Percentiles rank a stretch among this genome's conserved stretches.
phyloP scores from a whole-genome alignment of 2,113 vertebrate genomes.

The Sinocyclocheilus rhinocerous region DNA sequence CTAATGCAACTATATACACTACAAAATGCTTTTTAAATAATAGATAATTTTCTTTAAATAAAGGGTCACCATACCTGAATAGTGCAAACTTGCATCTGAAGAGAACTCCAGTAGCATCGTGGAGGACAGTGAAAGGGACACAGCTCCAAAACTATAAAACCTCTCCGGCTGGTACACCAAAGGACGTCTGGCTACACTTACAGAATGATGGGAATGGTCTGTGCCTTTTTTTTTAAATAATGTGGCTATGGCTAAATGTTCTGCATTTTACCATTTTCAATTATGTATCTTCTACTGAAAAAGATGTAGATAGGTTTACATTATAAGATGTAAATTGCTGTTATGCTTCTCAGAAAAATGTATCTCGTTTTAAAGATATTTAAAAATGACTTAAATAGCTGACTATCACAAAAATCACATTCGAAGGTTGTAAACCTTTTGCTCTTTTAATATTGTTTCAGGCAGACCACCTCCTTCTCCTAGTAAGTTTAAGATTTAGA shows the following conservation, averaged over 20 bases:
- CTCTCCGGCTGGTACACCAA: constrained; percentile 62
- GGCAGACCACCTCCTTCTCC: constrained; percentile 81
- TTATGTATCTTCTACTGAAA: not conserved
- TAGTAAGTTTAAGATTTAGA: constrained; percentile 74
- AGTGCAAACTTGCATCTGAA: constrained; percentile 77
- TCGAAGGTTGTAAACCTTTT: not conserved
- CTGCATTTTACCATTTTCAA: not conserved
- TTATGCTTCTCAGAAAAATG: not conserved
- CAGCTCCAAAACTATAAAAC: constrained; percentile 61
- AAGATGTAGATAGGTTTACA: not conserved
- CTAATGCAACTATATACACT: not conserved
- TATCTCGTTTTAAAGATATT: not conserved
- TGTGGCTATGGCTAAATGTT: not conserved
- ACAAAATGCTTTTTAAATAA: not conserved
- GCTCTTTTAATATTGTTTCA: constrained; percentile 31
- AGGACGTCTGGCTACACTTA: constrained; percentile 76
- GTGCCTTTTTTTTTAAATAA: not conserved
- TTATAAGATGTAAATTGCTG: not conserved
- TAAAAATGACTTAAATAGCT: not conserved
- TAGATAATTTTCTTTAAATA: constrained; percentile 27
- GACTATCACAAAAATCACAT: not conserved
- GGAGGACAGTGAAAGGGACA: constrained; percentile 72
- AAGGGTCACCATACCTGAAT: constrained; percentile 87
- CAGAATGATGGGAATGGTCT: constrained; percentile 77
- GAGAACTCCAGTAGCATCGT: constrained; percentile 50